Base-by-base conservation (phyloP, 2,113 vertebrate species). In the Ibidorhyncha struthersii region DNA sequence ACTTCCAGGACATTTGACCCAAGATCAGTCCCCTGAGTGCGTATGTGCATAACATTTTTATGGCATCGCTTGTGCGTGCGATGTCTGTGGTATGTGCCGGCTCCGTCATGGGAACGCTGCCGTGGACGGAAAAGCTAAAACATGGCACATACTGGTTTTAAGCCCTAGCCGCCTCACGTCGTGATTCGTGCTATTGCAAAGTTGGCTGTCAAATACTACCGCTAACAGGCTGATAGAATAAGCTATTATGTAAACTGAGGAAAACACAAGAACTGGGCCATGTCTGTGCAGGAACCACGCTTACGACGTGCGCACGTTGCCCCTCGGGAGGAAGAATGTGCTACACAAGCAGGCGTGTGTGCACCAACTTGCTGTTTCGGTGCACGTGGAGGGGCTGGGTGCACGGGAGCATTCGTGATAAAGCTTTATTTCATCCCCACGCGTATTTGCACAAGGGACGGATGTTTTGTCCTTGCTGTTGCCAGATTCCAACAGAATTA, bases 1-100 rank as follows among this genome's bases (percentile, higher is more conserved):
- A 34, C 56, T 12, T 15, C 2, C 2, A 76, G 26, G 6, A 20
- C 0, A 2, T 63, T 9, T 85, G 58, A 74, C 63, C 91, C 1
- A 1, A 69, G 79, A 61, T 9, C 41, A 26, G 15, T 16, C 71
- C 72, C 34, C 50, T 17, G 79, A 59, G 18, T 1, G 8, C 30
- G 29, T 19, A 53, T 2, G 30, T 23, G 49, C 30, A 5, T 8
- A 53, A 77, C 29, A 15, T 52, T 65, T 66, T 11, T 38, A 80
- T 2, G n/a, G 79, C 5, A 3, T 45, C 7, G 5, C 47, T 58
- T 65, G 38, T 25, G 62, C 19, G 1, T 0, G 8, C 0, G 0
- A 34, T 6, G 56, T 43, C 69, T 62, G 56, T 38, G 53, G 41
- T 8, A 11, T 6, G 67, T 22, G 71, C 49, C 63, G 50, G 77